A percentile compares a stretch with the other conserved stretches of the same genome.
Evolutionary conservation across 2,797 vertebrate species (phyloP).

Genomic region (Microchirus variegatus): DNA sequence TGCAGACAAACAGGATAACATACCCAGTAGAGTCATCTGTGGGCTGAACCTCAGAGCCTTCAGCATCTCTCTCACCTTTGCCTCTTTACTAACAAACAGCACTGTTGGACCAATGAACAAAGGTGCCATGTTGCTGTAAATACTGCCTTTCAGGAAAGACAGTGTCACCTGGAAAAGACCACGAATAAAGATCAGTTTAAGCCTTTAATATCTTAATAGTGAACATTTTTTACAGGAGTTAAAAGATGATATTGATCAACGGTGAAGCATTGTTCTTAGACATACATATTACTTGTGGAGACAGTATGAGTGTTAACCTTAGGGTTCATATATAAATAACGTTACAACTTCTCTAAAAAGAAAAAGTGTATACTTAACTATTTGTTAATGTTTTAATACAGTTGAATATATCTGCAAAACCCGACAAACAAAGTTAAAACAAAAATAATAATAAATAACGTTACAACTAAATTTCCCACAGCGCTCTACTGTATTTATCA

Average conservation of each 20-base stretch:
- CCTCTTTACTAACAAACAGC: slow-evolving; percentile 86
- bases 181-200: not conserved
- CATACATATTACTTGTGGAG: no score
- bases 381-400: no score
- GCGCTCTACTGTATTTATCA: not conserved
- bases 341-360: no score
- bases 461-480: no score
- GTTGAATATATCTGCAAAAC: no score
- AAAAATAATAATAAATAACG: no score
- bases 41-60: slow-evolving; percentile 76
- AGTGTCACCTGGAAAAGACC: slow-evolving; percentile 78
- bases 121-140: slow-evolving; percentile 84
- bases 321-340: no score
- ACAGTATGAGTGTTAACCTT: no score
- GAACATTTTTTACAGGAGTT: not conserved
- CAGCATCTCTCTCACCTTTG: slow-evolving; percentile 89
- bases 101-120: slow-evolving; percentile 87
- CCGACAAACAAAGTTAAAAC: no score
- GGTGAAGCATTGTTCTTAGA: no score
- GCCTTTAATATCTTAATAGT: not conserved
- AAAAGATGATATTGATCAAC: no score
- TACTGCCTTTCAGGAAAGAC: slow-evolving; percentile 79
- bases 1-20: not conserved
- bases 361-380: no score
- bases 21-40: slow-evolving; percentile 89